Evolutionary conservation across 2,888 invertebrate genomes (phyloP).

Genomic region (Lacanobia wlatinum): DNA sequence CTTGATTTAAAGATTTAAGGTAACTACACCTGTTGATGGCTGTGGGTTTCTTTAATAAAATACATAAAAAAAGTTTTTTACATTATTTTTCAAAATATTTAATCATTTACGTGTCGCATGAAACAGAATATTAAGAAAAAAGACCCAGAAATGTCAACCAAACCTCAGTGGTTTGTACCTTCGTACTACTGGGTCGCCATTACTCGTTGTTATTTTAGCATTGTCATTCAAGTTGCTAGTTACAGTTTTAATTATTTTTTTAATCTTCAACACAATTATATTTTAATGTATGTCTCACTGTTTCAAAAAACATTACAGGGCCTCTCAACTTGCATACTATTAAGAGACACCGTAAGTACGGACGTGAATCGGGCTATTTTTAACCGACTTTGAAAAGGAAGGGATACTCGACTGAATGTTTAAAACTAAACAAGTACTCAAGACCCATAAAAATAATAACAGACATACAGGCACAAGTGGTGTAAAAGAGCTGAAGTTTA

Average conservation of each 20-base stretch:
- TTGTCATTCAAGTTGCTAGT: no score
- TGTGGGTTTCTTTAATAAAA: not conserved
- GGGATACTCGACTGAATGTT: not conserved
- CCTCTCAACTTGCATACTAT: not conserved
- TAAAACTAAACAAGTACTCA: not conserved
- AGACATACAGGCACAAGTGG: constrained; percentile 36
- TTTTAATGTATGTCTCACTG: not conserved
- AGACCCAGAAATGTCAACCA: no score
- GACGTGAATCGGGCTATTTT: not conserved
- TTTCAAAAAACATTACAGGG: no score
- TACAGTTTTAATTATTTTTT: no score
- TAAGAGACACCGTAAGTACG: not conserved
- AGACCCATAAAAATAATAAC: constrained; percentile 33
- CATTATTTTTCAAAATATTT: no score
- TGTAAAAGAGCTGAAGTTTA: constrained; percentile 29
- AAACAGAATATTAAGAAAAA: no score
- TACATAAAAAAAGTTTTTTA: no score
- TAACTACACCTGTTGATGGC: constrained; percentile 13
- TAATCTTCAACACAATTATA: no score
- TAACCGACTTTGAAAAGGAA: not conserved
- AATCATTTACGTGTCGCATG: no score
- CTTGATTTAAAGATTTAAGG: constrained; percentile 24
- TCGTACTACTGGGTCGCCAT: no score
- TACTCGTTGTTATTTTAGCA: no score
- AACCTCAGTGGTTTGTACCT: no score